These are phyloP conservation scores for Leptinotarsa peninsularis DNA, from an alignment of 2,888 invertebrate species.

Conservation along the genomic window DNA sequence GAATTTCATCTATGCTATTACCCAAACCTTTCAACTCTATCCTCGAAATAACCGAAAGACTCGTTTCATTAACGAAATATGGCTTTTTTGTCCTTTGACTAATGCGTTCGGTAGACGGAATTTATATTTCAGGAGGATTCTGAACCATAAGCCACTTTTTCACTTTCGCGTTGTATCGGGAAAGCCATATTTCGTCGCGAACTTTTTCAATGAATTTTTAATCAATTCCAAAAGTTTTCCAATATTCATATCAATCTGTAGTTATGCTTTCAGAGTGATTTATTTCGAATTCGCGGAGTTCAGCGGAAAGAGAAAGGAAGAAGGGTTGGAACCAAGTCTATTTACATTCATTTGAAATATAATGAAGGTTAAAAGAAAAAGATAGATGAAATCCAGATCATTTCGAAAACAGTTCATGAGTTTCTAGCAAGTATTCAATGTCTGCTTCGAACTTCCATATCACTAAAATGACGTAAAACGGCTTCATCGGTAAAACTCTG, in stretches of 20 bases:
- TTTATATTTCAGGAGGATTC: conserved; percentile 34
- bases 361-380: not conserved
- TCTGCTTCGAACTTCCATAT: too few relatives aligned
- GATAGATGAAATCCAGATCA: too few relatives aligned
- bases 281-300: not conserved
- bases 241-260: conserved; percentile 41
- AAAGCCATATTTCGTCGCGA: conserved; percentile 29
- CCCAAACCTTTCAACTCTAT: conserved; percentile 4
- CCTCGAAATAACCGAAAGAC: conserved; percentile 2
- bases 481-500: too few relatives aligned
- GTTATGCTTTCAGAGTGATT: not conserved
- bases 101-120: conserved; percentile 31
- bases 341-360: not conserved
- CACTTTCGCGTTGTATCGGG: conserved; percentile 26
- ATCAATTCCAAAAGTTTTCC: conserved; percentile 42
- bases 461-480: too few relatives aligned
- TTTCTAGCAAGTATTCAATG: too few relatives aligned
- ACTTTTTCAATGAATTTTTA: conserved; percentile 41
- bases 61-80: conserved; percentile 24
- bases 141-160: conserved; percentile 36
- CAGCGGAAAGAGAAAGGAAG: not conserved
- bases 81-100: conserved; percentile 22
- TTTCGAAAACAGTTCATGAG: too few relatives aligned
- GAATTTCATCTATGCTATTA: not conserved
- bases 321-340: not conserved